Conservation (phyloP, 2,113 vertebrate genomes). For the Neomonachus schauinslandi region DNA sequence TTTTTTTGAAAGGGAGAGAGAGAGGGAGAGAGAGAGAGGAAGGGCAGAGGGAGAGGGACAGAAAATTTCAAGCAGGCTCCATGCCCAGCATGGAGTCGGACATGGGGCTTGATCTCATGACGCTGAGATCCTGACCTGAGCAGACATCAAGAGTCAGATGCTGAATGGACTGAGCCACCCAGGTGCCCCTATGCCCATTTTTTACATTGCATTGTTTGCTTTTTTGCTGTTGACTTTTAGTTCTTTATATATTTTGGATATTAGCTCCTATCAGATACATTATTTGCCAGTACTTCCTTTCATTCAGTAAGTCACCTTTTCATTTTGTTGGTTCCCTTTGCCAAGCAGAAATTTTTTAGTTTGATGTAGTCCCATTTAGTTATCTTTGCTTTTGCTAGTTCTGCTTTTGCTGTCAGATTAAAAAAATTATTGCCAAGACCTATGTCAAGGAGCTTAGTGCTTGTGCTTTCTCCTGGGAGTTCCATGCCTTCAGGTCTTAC, state of each 20-base stretch:
- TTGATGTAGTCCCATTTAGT: not conserved
- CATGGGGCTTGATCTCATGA: no score
- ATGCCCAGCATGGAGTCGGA: no score
- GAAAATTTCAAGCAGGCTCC: no score
- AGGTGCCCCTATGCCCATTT: not conserved
- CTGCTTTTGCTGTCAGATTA: not conserved
- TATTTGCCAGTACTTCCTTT: not conserved
- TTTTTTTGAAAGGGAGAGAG: no score
- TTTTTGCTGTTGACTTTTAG: not conserved
- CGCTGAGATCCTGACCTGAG: no score
- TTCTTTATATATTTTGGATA: not conserved
- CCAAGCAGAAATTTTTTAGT: not conserved
- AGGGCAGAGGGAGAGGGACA: no score
- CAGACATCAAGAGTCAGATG: no score
- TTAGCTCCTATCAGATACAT: not conserved
- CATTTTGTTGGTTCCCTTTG: not conserved
- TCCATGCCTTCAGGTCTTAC: not conserved
- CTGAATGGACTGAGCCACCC: no score
- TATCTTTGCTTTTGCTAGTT: not conserved
- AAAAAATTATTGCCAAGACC: not conserved
- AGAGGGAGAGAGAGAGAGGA: no score
- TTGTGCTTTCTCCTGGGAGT: not conserved
- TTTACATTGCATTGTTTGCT: not conserved
- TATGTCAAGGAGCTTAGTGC: not conserved
- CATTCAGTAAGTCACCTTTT: not conserved